Evolutionary conservation across 2,797 vertebrate genomes (phyloP).

Genomic region (Pachyuromys duprasi): DNA sequence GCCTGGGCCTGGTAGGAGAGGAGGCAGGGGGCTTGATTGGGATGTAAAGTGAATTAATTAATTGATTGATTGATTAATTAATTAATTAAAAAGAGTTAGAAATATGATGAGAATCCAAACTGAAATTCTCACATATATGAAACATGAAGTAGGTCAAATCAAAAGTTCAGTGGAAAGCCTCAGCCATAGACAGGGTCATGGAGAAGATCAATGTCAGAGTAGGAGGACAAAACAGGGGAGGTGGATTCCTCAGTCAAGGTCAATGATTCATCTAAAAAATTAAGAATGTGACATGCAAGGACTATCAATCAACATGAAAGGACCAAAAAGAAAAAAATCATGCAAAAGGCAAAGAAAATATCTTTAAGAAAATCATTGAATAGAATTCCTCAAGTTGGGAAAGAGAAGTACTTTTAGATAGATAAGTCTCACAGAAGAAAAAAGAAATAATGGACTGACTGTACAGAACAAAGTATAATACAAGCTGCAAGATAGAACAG

Average conservation of each 20-base stretch:
- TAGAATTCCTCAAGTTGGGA: no score
- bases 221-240: neutral
- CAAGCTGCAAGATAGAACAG: no score
- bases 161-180: no score
- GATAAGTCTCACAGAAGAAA: no score
- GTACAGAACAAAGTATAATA: no score
- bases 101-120: neutral
- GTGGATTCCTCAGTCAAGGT: neutral
- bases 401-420: no score
- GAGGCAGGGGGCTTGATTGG: no score
- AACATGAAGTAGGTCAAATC: neutral
- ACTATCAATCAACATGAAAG: neutral
- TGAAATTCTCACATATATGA: neutral
- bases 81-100: neutral
- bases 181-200: neutral
- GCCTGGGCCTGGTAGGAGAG: no score
- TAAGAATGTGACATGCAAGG: neutral
- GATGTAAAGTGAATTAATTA: no score
- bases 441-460: no score
- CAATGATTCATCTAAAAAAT: neutral
- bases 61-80: no score
- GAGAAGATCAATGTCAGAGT: neutral
- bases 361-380: no score
- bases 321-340: neutral
- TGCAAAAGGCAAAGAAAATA: neutral